Evolutionary conservation across 2,113 vertebrate genomes (phyloP), one percentile per base, ranked within the genome.

Genomic region (Excalfactoria chinensis): DNA sequence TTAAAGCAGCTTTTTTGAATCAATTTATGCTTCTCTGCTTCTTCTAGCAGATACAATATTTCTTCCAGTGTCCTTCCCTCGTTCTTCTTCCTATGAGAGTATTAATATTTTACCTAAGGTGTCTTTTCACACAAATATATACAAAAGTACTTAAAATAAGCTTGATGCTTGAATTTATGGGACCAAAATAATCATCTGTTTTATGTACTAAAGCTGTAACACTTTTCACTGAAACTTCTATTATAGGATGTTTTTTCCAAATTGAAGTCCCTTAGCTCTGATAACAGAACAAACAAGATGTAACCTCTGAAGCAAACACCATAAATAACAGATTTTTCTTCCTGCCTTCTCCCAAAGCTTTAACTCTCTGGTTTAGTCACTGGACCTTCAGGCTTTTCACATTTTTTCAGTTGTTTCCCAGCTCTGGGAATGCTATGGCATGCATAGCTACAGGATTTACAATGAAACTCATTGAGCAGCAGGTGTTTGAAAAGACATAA

Each of bases 361-460:
- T 13, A 15, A 14, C 9, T 4, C 13, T 51, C 35, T 43, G 25
- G 11, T 64, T 82, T 63, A 18, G 1, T 3, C 71, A 21, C 1
- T 48, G 44, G 19, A 64, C 10, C 44, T 62, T 60, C 69, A 19
- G 48, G 10, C 62, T 74, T 75, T 59, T 32, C 19, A 32, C 6
- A 4, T 48, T 85, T 3, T 48, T 85, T 46, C 64, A 75, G 18
- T 35, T n/a, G 4, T 80, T 70, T 74, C 66, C n/a, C 55, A 62
- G 21, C 15, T 73, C 71, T 28, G 15, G 7, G 8, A 83, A 40
- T 40, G 21, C 63, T 40, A 16, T 9, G 28, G 41, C 32, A 28
- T 10, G 11, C 0, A 0, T 20, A 34, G 12, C 41, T 80, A 12
- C 34, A 49, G 64, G 9, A 73, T n/a, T 53, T 69, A 11, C 68